Base-by-base conservation (phyloP, 2,797 vertebrate genomes). In the Artibeus jamaicensis region DNA sequence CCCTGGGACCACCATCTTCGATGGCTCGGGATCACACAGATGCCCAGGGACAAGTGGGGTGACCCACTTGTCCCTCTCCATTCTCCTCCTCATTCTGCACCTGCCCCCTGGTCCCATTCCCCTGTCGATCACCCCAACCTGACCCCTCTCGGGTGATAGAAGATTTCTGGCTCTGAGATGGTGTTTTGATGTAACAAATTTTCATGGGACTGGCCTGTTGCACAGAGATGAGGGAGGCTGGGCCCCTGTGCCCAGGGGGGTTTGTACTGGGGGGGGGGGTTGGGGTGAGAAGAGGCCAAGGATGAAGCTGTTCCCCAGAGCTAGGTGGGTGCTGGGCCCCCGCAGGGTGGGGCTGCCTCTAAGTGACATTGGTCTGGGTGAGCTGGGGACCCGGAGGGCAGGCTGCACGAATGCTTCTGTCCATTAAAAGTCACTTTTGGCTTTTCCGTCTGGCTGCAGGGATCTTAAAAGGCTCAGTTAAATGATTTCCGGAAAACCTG, bases 1-100 rank as follows among this genome's bases (percentile, higher is more conserved):
- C 82, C 39, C 21, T 19, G 14, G n/a, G 53, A 32, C 6, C 9
- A 50, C 42, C 42, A 0, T 48, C 32, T 42, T 19, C 46, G 44
- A 42, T 14, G 62, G 44, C 42, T n/a, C 16, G 5, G 48, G 70
- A 44, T 8, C 3, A 18, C 24, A 32, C 44, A 50, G 18, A 29
- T 11, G 7, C 16, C 48, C 0, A 0, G 50, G 34, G 50, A 34
- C 22, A 24, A 15, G 22, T 0, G 5, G 32, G 50, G 19, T n/a
- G 26, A 39, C 24, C 14, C 9, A 3, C 26, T 34, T 19, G 6
- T 15, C 15, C 12, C 15, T 34, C 34, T 70, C 50, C 37, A 46
- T 3, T 21, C 8, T 9, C 57, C 16, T 79, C 34, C 24, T 55
- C 76, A 59, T 15, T 29, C 14, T 22, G 53, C 76, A 9, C 21